Evolutionary conservation across 2,888 invertebrate species (phyloP).

Genomic region (Drosophila neonasuta): DNA sequence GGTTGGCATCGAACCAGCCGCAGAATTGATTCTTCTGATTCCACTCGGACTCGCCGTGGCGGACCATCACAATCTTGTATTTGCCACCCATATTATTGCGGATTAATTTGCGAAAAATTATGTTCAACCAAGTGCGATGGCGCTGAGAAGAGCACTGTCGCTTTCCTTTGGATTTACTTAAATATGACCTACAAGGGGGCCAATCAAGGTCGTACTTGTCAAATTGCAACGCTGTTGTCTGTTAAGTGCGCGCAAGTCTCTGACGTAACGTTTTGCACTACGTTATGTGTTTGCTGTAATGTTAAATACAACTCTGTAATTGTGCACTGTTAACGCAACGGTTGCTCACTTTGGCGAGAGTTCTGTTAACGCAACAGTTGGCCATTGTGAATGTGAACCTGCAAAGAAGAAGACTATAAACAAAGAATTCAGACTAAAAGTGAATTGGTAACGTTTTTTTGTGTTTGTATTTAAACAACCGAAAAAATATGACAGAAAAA

Average conservation of each 20-base stretch:
- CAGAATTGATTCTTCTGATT: constrained; percentile 89
- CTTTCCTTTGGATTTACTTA: constrained; percentile 52
- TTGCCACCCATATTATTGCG: constrained; percentile 82
- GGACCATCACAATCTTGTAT: constrained; percentile 88
- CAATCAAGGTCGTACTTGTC: constrained; percentile 68
- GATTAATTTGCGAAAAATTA: constrained; percentile 62
- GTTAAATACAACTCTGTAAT: constrained; percentile 29
- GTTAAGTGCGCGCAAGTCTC: constrained; percentile 15
- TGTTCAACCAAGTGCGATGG: constrained; percentile 52
- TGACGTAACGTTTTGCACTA: constrained; percentile 19
- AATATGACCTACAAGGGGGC: constrained; percentile 71
- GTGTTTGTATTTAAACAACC: background rate
- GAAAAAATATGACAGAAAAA: constrained; percentile 41
- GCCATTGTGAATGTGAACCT: constrained; percentile 1
- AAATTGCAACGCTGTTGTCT: constrained; percentile 35
- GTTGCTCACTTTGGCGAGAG: constrained; percentile 8
- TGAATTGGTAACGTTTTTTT: background rate
- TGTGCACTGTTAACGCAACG: constrained; percentile 20
- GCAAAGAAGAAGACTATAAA: constrained; percentile 47
- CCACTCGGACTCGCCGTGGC: constrained; percentile 91
- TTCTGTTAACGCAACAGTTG: constrained; percentile 33
- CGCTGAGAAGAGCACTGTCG: constrained; percentile 60
- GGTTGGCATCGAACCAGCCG: constrained; percentile 89
- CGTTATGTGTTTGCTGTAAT: constrained; percentile 14
- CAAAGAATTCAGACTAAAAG: constrained; percentile 30